A percentile compares a stretch with the other conserved stretches of the same genome.
Conservation (phyloP, 2,888 invertebrate genomes). For the Euproctis similis region DNA sequence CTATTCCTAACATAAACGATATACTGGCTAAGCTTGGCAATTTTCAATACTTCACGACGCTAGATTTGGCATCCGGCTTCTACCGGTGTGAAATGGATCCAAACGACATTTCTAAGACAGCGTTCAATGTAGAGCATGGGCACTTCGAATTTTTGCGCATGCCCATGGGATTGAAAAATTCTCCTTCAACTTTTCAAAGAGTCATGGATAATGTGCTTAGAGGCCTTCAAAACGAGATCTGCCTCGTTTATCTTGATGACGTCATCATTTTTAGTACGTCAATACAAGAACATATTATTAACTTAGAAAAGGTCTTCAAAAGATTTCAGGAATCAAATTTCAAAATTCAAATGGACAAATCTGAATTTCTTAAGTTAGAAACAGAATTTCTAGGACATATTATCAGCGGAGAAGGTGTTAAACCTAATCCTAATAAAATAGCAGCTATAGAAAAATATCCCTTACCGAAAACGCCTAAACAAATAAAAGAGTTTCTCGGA, state of each 20-base stretch:
- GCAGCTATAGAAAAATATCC: not conserved
- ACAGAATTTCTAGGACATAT: not conserved
- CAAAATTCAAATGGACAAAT: too few species aligned
- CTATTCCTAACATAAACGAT: slow-evolving; percentile 1
- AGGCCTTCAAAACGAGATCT: too few species aligned
- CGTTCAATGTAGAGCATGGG: too few species aligned
- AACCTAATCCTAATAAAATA: not conserved
- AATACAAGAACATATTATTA: not conserved
- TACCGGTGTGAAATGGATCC: too few species aligned
- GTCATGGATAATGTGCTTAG: too few species aligned
- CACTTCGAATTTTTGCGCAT: too few species aligned
- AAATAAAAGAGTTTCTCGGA: not conserved
- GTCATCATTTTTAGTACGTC: not conserved
- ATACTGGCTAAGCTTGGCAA: not conserved
- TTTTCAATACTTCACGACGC: too few species aligned
- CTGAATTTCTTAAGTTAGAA: not conserved
- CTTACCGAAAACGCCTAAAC: not conserved
- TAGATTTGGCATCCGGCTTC: too few species aligned
- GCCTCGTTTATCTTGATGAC: slow-evolving; percentile 1
- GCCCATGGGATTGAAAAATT: too few species aligned
- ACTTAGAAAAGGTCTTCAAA: too few species aligned
- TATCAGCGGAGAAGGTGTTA: not conserved
- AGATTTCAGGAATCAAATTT: not conserved
- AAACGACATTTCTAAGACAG: too few species aligned
- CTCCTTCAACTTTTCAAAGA: too few species aligned